Evolutionary conservation across 2,888 invertebrate species (phyloP), one percentile per base, ranked within the genome.

Genomic region (Leptinotarsa haldemani): DNA sequence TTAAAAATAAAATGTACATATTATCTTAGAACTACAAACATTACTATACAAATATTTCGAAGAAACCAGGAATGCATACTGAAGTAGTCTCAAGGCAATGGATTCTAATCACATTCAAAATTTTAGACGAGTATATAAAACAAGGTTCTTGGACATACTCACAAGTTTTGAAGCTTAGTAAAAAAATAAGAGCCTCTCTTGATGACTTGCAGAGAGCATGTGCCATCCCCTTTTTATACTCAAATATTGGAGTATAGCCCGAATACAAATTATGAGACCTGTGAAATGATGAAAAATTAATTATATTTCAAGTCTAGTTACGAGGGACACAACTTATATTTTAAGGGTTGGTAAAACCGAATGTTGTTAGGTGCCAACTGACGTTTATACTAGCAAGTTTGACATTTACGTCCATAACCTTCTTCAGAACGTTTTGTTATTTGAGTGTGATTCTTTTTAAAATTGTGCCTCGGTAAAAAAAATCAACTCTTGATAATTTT

Each of bases 161-260:
- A 74, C 56, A 46, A 16, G 13, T 48, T 71, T 75, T 72, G 66
- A 68, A 75, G 69, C 69, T 76, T 88, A 96, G 89, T 96, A 95
- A 88, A 96, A 95, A 90, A 96, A 95, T 81, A 96, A 90, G 83
- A 96, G 90, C 86, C 96, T 91, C 87, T 96, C 95, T 85, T 96
- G 95, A 75, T 95, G 95, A 74, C 94, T 94, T 76, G 95, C 94
- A 2, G 95, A 95, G 74, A 96, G 89, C 80, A 95, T 90, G 83
- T 95, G 92, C 96, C 96, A 96, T 77, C 95, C 95, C 72, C 95
- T 92, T 84, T 96, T 96, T 84, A 96, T 96, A 87, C 94, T 95
- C 86, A 95, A 89, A 88, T 96, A 96, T 87, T 96, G 96, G 80
- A 96, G 92, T 69, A 96, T 92, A 40, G 96, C 95, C 80, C 96